Percentiles rank a stretch among this genome's conserved stretches.
Evolutionary conservation across 2,888 invertebrate genomes (phyloP).

Genomic region (Cabera pusaria): DNA sequence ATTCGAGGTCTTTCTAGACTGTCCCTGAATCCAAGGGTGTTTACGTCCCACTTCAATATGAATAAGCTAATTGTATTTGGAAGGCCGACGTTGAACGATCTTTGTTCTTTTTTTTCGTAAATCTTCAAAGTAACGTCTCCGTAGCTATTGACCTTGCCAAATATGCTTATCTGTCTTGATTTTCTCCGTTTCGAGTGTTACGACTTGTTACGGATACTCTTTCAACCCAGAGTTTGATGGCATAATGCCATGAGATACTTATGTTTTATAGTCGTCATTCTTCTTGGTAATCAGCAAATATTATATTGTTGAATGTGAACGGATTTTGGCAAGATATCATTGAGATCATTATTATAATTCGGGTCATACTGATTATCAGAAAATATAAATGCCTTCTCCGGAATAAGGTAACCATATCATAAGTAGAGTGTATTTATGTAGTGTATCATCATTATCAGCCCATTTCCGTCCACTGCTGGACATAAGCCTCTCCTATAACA

Average conservation of each 20-base stretch:
- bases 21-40: conserved; percentile 29
- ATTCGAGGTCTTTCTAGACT: conserved; percentile 32
- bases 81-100: too few relatives aligned
- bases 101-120: too few relatives aligned
- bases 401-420: too few relatives aligned
- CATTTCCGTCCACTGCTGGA: too few relatives aligned
- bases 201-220: not conserved
- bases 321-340: conserved; percentile 10
- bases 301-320: conserved; percentile 13
- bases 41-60: too few relatives aligned
- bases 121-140: conserved; percentile 6
- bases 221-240: conserved; percentile 1
- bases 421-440: too few relatives aligned
- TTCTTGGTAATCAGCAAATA: not conserved
- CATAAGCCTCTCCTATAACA: too few relatives aligned
- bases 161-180: conserved; percentile 3
- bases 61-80: too few relatives aligned
- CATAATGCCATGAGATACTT: conserved; percentile 4
- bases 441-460: too few relatives aligned
- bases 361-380: too few relatives aligned
- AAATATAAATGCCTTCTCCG: too few relatives aligned
- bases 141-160: conserved; percentile 5
- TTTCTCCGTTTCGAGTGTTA: not conserved
- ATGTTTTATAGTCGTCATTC: conserved; percentile 4
- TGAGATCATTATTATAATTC: not conserved